Conservation (phyloP, 1,140 invertebrate species). For the Ericerus pela region DNA sequence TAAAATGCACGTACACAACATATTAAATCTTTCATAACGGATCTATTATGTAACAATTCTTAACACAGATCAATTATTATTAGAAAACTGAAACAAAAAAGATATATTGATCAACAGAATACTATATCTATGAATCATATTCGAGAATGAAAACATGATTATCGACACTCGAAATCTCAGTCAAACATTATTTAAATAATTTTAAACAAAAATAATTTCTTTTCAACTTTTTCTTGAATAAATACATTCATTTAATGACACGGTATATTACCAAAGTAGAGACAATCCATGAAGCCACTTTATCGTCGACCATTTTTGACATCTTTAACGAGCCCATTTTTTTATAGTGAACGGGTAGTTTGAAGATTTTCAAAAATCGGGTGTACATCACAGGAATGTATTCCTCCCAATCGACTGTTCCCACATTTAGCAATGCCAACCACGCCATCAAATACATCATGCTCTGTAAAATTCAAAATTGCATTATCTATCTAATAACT, state of each 20-base stretch:
- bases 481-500: constrained; percentile 9
- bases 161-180: background rate
- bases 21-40: too few species aligned
- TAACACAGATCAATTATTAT: too few species aligned
- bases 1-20: background rate
- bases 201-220: background rate
- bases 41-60: too few species aligned
- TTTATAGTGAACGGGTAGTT: constrained; percentile 64
- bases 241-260: background rate
- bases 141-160: constrained; percentile 11
- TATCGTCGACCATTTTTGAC: constrained; percentile 39
- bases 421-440: constrained; percentile 57
- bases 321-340: constrained; percentile 31
- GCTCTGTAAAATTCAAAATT: constrained; percentile 35
- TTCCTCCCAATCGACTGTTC: constrained; percentile 75
- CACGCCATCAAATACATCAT: constrained; percentile 57
- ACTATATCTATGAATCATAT: too few species aligned
- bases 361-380: constrained; percentile 55
- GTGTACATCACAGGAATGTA: constrained; percentile 69
- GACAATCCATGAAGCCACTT: constrained; percentile 54
- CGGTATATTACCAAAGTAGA: constrained; percentile 37
- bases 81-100: too few species aligned
- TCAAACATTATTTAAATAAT: background rate
- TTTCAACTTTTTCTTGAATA: background rate
- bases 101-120: too few species aligned